These are phyloP conservation scores for Alces alces DNA, from an alignment of 2,113 vertebrate species.

Conservation along the genomic window DNA sequence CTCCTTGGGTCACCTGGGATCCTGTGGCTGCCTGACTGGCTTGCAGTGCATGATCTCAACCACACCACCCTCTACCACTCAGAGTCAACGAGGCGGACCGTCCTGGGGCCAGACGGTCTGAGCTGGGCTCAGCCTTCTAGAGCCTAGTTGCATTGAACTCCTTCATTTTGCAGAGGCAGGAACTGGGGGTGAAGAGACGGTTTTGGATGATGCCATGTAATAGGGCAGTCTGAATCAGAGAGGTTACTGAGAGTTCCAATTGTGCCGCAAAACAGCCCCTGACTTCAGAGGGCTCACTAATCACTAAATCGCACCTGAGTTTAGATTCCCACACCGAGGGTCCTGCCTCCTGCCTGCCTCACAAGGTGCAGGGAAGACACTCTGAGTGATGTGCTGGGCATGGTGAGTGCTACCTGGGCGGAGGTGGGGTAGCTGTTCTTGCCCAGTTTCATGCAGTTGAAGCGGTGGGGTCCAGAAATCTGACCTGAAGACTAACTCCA, in stretches of 20 bases:
- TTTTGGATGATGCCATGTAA: not conserved
- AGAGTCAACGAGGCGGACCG: not conserved
- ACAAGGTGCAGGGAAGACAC: not conserved
- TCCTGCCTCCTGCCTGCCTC: not conserved
- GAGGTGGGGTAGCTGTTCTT: not conserved
- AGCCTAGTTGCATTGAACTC: not conserved
- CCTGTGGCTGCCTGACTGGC: fast-evolving
- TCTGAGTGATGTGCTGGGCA: too few relatives aligned
- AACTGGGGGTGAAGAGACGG: not conserved
- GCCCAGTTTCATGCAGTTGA: not conserved
- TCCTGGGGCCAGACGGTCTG: not conserved
- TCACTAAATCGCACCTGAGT: not conserved
- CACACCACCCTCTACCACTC: too few relatives aligned
- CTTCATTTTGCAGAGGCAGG: not conserved
- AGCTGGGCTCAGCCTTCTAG: not conserved
- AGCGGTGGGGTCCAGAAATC: not conserved
- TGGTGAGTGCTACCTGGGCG: fast-evolving
- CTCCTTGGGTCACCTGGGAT: not conserved
- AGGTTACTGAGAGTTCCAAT: not conserved
- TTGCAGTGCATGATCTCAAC: fast-evolving
- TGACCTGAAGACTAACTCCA: not conserved
- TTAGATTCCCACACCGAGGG: not conserved
- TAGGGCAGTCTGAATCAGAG: not conserved
- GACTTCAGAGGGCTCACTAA: not conserved
- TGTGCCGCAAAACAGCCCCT: not conserved